Evolutionary conservation across 2,888 invertebrate genomes (phyloP).

Genomic region (Protodeltote pygarga): DNA sequence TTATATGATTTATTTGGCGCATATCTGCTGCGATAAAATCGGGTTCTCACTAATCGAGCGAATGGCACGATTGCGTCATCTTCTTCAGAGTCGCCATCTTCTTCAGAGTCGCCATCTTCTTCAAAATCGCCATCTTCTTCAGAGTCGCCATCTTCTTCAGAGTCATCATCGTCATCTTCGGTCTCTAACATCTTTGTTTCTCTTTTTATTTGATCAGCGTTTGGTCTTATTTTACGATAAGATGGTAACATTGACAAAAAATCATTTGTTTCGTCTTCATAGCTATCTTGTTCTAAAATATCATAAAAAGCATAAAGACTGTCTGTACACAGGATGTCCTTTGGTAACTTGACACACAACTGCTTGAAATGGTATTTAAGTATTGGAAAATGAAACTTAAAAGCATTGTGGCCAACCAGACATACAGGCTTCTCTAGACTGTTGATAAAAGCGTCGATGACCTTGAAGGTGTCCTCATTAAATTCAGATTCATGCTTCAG

Average conservation of each 20-base stretch:
- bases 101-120: no score
- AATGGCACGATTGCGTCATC: no score
- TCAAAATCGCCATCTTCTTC: no score
- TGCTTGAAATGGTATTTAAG: slow-evolving; percentile 13
- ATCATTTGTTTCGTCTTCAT: slow-evolving; percentile 3
- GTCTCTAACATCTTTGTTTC: no score
- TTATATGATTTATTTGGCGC: neutral
- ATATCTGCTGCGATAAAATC: no score
- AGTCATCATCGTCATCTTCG: no score
- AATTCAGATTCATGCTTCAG: slow-evolving; percentile 12
- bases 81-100: no score
- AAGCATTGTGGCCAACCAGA: slow-evolving; percentile 13
- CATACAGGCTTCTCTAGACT: slow-evolving; percentile 12
- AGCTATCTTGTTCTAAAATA: slow-evolving; percentile 2
- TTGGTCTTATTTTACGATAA: no score
- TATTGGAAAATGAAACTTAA: slow-evolving; percentile 15
- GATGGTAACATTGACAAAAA: no score
- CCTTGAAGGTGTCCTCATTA: slow-evolving; percentile 3
- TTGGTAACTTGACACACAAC: neutral
- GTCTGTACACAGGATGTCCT: slow-evolving; percentile 13
- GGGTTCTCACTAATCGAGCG: no score
- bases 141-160: no score
- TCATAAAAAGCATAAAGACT: slow-evolving; percentile 16
- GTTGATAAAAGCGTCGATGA: slow-evolving; percentile 12
- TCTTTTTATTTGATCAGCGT: no score